Base-by-base conservation (phyloP, 2,113 vertebrate genomes). In the Arothron firmamentum region DNA sequence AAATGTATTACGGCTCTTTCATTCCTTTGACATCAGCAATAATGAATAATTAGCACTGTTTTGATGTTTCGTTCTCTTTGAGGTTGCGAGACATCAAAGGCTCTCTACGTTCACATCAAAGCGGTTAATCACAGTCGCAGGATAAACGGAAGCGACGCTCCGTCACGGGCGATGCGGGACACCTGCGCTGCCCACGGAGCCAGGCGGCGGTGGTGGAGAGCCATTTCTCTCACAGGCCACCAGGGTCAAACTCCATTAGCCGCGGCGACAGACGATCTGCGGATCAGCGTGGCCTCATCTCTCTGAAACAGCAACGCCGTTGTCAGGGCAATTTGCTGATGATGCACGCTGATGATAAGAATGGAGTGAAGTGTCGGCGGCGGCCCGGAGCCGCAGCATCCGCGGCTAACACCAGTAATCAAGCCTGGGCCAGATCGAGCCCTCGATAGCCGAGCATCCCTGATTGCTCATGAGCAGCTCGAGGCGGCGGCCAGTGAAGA, bases 321-420 rank as follows among this genome's bases (percentile, higher is more conserved):
- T 80, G 78, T 87, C 77, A 25, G 80, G 80, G 73, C 80, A 82
- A 82, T 87, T 75, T 87, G 81, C 57, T 80, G 86, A 81, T 82
- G 86, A 87, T 85, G 67, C 69, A 70, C 51, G 82, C 79, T 86
- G 76, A 84, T 79, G 84, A 88, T 87, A 86, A 85, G 77, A 77
- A 65, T 62, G 53, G 65, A 61, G 75, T 74, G 72, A 81, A 80
- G 80, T 79, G 62, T 63, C 67, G 59, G 66, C 41, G 21, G 56
- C 60, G 2, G 67, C 65, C 78, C 58, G 11, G 52, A 67, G 71
- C 63, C 66, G 58, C 31, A 3, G 5, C 48, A 23, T 13, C 17
- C 45, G 0, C 45, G 79, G 71, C 70, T 77, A 85, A 85, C 77
- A 77, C 2, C 46, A 56, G 79, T 81, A 88, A 89, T 89, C 87